Conservation (phyloP, 2,113 vertebrate species). For the mouse (Mus musculus) region DNA sequence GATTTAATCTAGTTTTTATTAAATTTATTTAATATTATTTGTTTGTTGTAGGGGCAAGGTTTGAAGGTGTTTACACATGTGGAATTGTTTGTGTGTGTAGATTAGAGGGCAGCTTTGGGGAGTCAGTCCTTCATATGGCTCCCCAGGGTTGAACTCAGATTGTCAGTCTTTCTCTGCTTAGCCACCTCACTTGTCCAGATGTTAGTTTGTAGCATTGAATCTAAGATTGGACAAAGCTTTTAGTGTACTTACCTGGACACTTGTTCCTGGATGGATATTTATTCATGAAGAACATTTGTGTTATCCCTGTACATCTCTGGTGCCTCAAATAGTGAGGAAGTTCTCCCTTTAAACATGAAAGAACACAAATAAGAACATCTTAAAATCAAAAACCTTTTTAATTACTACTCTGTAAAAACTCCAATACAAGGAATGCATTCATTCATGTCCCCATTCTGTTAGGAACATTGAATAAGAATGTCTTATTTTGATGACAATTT, state of each 20-base stretch:
- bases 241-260: background rate
- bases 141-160: background rate
- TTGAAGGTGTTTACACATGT: background rate
- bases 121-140: background rate
- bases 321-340: background rate
- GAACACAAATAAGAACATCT: background rate
- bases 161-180: too few species aligned
- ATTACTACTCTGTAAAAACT: background rate
- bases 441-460: background rate
- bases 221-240: background rate
- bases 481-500: conserved; percentile 60
- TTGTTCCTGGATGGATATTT: background rate
- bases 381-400: background rate
- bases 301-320: background rate
- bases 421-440: conserved; percentile 3
- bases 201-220: background rate
- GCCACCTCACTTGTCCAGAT: too few species aligned
- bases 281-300: background rate
- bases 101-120: background rate
- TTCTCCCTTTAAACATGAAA: background rate
- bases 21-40: background rate
- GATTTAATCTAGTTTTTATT: background rate
- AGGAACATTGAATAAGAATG: conserved; percentile 45
- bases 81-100: background rate
- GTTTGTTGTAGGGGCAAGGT: background rate